Base-by-base conservation (phyloP, 1,140 invertebrate species). In the Piezodorus guildinii region DNA sequence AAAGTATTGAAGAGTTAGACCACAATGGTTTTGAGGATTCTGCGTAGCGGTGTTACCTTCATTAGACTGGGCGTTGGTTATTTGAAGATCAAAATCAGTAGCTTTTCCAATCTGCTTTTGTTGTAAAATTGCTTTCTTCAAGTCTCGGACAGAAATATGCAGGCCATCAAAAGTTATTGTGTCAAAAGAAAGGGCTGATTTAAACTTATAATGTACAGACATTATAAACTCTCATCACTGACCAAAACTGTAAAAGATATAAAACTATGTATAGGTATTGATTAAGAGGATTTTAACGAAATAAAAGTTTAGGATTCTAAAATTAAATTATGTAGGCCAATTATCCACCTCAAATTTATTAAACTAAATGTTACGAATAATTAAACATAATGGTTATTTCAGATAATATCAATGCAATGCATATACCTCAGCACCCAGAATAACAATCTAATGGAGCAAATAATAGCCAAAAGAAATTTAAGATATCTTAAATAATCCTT, bases 141-240 rank as follows among this genome's bases (percentile, higher is more conserved):
- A 79, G 74, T 98, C 95, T 21, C 83, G 85, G 67, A 97, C 87
- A 52, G 92, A 94, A 72, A 98, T 97, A 73, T 96, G 89, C 34
- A 98, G 79, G 51, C 94, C 94, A 83, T 98, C 95, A 74, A 98
- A 97, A 21, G 90, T 94, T 52, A 98, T 86, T 5, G 94, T 96
- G 74, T 96, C 93, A 78, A 88, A 96, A 72, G 96, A 90, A 70
- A 94, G 80, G 59, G 90, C 87, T 70, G 91, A 94, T 79, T 96
- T 97, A 74, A 98, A 98, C 77, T 98, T 98, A 77, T 98, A 98
- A 77, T 98, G 94, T 65, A 98, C 91, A 70, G 93, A 96, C 87
- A 95, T 95, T 65, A 63, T 73, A 67, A 60, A 54, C 23, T 65
- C 52, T 64, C 64, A 63, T 63, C 27, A 49, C 62, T 58, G 46